Base-by-base conservation (phyloP, 2,888 invertebrate genomes). In the Cynaeus angustus region DNA sequence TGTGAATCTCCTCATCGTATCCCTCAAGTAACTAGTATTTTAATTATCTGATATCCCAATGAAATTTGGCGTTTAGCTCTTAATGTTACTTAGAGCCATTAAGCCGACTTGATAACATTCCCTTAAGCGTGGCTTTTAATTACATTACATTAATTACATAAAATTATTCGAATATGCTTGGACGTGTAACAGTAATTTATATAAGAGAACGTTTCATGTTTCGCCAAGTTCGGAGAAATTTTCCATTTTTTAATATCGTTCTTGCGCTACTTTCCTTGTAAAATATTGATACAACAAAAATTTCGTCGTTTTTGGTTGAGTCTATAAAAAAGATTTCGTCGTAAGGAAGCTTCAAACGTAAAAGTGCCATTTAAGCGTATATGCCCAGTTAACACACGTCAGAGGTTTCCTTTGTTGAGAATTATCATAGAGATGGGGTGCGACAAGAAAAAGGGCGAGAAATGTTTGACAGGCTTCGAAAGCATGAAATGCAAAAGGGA, bases 161-260 rank as follows among this genome's bases (percentile, higher is more conserved):
- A 53, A 53, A 53, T 53, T 53, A 53, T 37, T 33, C 13, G n/a
- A 53, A 48, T 48, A 50, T 28, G 21, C 48, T 14, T 28, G 48
- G 28, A 50, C 21, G 26, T 28, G 48, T 48, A 16, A 45, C 5
- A 45, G n/a, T n/a, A n/a, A 45, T 38, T 38, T 38, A 5, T 5
- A 48, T 21, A 3, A 16, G 7, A 45, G 6, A 45, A 5, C 14
- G 4, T 13, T 6, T 21, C 16, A 21, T 16, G 21, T 48, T 21
- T 48, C 48, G 21, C 21, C 48, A 1, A 6, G 21, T 48, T 48
- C 26, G 26, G 30, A 1, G 10, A 33, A 12, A 53, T 53, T 53
- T 53, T 53, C 37, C 53, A 53, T 53, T 53, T 53, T 53, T 53
- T 53, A 37, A 33, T 53, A 33, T 37, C 30, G 10, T 30, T 53